phyloP scores from a whole-genome alignment of 2,888 invertebrate species.

The Aspidiotus rigidus region DNA sequence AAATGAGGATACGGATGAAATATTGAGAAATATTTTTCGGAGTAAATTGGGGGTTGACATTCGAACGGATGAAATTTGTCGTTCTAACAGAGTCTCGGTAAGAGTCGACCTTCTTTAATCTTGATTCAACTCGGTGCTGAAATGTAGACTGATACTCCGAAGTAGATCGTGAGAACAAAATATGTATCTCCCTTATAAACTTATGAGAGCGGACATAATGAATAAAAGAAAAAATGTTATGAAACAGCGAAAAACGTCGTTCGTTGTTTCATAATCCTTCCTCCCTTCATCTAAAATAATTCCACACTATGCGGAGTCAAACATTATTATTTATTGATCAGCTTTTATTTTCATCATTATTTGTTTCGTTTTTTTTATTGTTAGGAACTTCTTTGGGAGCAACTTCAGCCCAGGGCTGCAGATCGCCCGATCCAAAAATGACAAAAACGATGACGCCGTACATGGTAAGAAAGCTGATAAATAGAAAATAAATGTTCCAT shows the following conservation, averaged over 20 bases:
- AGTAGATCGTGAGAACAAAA: too few species aligned
- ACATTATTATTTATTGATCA: too few species aligned
- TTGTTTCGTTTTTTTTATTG: neutral
- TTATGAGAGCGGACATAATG: too few species aligned
- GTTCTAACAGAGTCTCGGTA: neutral
- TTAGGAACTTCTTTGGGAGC: neutral
- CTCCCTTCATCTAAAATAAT: too few species aligned
- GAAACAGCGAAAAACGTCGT: too few species aligned
- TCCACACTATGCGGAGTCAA: too few species aligned
- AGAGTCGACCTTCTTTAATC: neutral
- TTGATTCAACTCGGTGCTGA: too few species aligned
- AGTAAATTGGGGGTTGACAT: neutral
- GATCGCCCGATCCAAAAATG: constrained; percentile 9
- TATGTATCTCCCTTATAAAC: too few species aligned
- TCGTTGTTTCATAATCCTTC: too few species aligned
- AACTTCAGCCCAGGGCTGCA: constrained; percentile 10
- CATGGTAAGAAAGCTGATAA: constrained; percentile 1
- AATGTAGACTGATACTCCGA: too few species aligned
- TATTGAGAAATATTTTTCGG: neutral
- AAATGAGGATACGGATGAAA: neutral
- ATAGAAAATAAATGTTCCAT: constrained; percentile 12
- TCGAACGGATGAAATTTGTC: neutral
- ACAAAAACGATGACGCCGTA: constrained; percentile 12
- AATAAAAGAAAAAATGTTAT: too few species aligned
- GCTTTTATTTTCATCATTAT: neutral